These are phyloP conservation scores for Atta cephalotes DNA, from an alignment of 1,140 invertebrate species.

Conservation along the genomic window DNA sequence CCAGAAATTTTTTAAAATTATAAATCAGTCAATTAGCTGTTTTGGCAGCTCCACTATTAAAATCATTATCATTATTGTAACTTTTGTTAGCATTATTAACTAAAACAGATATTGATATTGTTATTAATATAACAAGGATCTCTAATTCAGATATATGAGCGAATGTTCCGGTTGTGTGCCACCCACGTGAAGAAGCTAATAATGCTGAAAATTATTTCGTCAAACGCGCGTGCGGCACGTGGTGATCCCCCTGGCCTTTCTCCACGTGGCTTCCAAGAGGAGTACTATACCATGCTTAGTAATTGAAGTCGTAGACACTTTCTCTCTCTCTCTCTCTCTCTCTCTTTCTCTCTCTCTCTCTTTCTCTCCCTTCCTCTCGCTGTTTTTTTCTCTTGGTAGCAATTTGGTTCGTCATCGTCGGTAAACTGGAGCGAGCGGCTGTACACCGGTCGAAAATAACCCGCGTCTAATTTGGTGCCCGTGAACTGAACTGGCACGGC, in stretches of 20 bases:
- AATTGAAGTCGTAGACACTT: background rate
- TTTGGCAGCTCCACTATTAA: background rate
- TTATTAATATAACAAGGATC: background rate
- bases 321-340: slow-evolving; percentile 1
- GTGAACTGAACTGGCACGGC: slow-evolving; percentile 83
- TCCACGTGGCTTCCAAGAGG: slow-evolving; percentile 41
- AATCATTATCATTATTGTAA: background rate
- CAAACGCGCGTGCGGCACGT: slow-evolving; percentile 16
- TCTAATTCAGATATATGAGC: slow-evolving; percentile 40
- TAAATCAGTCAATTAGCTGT: background rate
- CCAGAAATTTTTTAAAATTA: too few species aligned
- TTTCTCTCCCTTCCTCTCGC: background rate
- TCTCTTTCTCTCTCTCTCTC: background rate
- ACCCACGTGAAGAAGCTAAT: slow-evolving; percentile 4
- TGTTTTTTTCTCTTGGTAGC: background rate
- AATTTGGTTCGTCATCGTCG: slow-evolving; percentile 56
- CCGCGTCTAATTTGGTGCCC: slow-evolving; percentile 85
- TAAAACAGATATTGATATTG: background rate
- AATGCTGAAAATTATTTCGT: slow-evolving; percentile 26
- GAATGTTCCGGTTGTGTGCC: background rate
- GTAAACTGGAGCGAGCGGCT: slow-evolving; percentile 83
- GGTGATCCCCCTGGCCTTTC: background rate
- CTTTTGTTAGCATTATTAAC: background rate
- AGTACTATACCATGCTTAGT: slow-evolving; percentile 15
- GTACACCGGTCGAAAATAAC: slow-evolving; percentile 83